Conservation (phyloP, 2,888 invertebrate genomes). For the Sthenelais limicola region DNA sequence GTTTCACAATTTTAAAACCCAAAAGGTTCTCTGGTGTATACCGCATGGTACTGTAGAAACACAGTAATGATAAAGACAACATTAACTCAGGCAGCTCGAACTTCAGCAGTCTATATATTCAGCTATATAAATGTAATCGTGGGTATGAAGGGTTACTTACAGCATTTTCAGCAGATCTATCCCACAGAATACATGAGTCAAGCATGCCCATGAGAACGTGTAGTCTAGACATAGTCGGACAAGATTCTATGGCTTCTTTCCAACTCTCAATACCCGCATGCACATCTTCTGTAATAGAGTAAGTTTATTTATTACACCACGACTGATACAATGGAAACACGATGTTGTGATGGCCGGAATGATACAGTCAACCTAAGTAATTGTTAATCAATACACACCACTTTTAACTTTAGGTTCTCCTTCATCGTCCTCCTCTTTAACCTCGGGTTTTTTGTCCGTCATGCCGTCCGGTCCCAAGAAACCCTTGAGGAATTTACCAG, state of each 20-base stretch:
- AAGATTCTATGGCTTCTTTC: conserved; percentile 66
- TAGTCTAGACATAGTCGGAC: conserved; percentile 68
- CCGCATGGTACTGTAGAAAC: not conserved
- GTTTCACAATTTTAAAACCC: not conserved
- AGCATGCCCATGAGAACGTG: conserved; percentile 71
- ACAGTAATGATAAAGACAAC: too few species aligned
- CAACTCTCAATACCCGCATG: conserved; percentile 58
- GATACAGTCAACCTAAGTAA: not conserved
- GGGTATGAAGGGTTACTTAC: conserved; percentile 58
- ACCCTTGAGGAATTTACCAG: conserved; percentile 67
- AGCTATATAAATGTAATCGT: not conserved
- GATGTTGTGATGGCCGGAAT: not conserved
- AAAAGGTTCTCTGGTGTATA: not conserved
- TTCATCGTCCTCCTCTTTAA: conserved; percentile 14
- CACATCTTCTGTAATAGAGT: conserved; percentile 4
- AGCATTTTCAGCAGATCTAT: conserved; percentile 72
- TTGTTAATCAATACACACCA: not conserved
- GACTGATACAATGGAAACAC: not conserved
- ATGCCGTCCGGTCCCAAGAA: conserved; percentile 57
- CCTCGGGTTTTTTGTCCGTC: conserved; percentile 29
- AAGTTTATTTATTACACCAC: not conserved
- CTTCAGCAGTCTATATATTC: too few species aligned
- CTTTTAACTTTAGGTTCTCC: conserved; percentile 14
- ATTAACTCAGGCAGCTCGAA: too few species aligned
- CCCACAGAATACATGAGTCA: conserved; percentile 72